Percentiles rank a stretch among this genome's conserved stretches.
Conservation (phyloP, 2,888 invertebrate genomes). For the Nomada ruficornis region DNA sequence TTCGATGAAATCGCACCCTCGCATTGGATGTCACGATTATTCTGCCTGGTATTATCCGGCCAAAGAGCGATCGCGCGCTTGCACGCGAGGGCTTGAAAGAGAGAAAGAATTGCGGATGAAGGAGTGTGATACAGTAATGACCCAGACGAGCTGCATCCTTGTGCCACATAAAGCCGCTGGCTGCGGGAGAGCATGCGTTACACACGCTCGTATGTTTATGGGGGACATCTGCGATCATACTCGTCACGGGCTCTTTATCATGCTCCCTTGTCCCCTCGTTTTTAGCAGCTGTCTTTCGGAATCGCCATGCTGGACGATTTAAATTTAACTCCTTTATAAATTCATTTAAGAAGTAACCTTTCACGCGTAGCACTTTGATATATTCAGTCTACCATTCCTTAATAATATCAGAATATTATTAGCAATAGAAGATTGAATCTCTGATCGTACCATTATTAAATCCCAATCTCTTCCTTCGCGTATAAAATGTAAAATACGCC, state of each 20-base stretch:
- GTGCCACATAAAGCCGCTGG: conserved; percentile 68
- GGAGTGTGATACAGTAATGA: conserved; percentile 73
- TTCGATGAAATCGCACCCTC: conserved; percentile 43
- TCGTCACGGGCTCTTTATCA: conserved; percentile 44
- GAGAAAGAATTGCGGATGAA: background rate
- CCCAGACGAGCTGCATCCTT: conserved; percentile 77
- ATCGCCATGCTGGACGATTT: background rate
- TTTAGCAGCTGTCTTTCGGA: background rate
- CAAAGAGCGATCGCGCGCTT: conserved; percentile 42
- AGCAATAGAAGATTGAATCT: too few relatives aligned
- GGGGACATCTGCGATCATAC: conserved; percentile 39
- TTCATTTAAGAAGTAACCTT: too few relatives aligned
- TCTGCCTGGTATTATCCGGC: conserved; percentile 35
- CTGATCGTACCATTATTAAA: too few relatives aligned
- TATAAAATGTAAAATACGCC: too few relatives aligned
- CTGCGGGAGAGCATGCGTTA: conserved; percentile 44
- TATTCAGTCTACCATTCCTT: too few relatives aligned
- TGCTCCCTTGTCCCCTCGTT: background rate
- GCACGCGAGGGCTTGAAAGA: conserved; percentile 10
- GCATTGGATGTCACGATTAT: conserved; percentile 42
- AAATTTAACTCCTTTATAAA: too few relatives aligned
- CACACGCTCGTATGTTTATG: conserved; percentile 44
- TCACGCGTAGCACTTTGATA: too few relatives aligned
- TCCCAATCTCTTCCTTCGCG: too few relatives aligned
- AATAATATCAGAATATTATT: too few relatives aligned